Base-by-base conservation (phyloP, 2,113 vertebrate species). In the Sceloporus tristichus region DNA sequence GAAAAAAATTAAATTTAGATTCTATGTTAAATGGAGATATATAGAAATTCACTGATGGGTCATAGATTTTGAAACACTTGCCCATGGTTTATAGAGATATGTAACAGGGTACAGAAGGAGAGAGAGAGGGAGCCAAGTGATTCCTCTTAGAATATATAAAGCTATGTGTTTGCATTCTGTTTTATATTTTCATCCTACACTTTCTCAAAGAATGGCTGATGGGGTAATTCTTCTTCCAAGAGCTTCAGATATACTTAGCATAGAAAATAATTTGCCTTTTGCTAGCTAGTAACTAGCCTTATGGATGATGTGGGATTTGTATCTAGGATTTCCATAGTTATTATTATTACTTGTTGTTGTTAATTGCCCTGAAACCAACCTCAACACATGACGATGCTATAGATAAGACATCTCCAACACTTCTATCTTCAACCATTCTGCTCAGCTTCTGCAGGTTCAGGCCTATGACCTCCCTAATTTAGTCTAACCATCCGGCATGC, bases 81-180 rank as follows among this genome's bases (percentile, higher is more conserved):
- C 86, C 42, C 91, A 7, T 86, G 10, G 90, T 89, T 92, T 94
- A 79, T 29, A 85, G 53, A 38, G 82, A 77, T 92, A 29, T 86
- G 27, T 90, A 76, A 62, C 75, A 70, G 7, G 7, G 29, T 40
- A 48, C 16, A 53, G 16, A 62, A 6, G 25, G 9, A 53, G 25
- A 40, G 23, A 0, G 25, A 27, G 29, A 34, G n/a, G 5, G 2
- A 54, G 29, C 18, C 42, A 71, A 34, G 5, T 71, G 34, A 21
- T 19, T 10, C 2, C 27, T 54, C 48, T 76, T 68, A 48, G 71
- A 25, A 48, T 48, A 66, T 21, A 23, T 9, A 68, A 65, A 76
- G 25, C 21, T 42, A 40, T 14, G 8, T 27, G 14, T 16, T 87
- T 75, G 56, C 14, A 74, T 74, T 87, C 25, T 80, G n/a, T 66